phyloP scores from a whole-genome alignment of 2,888 invertebrate species.

The Eudemis profundana region DNA sequence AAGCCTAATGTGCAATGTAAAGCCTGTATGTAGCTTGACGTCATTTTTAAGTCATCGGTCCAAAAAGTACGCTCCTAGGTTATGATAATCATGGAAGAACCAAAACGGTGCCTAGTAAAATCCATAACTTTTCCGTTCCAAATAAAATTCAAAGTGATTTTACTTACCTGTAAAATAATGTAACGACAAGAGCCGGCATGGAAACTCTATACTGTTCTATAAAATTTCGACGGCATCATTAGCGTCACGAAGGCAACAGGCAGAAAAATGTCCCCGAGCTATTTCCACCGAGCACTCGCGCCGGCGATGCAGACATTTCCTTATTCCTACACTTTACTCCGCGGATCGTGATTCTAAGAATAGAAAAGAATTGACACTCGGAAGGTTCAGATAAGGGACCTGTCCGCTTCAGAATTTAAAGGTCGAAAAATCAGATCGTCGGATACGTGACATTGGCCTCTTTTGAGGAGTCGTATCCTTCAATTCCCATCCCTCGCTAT shows the following conservation, averaged over 20 bases:
- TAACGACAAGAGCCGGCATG: not conserved
- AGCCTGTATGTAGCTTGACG: too few relatives aligned
- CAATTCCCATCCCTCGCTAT: conserved; percentile 27
- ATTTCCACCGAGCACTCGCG: conserved; percentile 14
- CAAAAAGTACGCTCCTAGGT: too few relatives aligned
- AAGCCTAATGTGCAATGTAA: too few relatives aligned
- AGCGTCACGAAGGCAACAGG: conserved; percentile 26
- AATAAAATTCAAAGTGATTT: not conserved
- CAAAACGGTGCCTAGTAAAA: too few relatives aligned
- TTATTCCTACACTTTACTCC: conserved; percentile 16
- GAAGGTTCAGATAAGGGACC: conserved; percentile 28
- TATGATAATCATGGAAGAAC: too few relatives aligned
- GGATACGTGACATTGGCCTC: conserved; percentile 30
- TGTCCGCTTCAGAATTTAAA: conserved; percentile 35
- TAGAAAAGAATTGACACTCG: conserved; percentile 42
- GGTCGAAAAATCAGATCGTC: conserved; percentile 32
- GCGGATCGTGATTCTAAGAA: conserved; percentile 32
- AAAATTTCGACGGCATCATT: conserved; percentile 25
- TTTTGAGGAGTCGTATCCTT: conserved; percentile 25
- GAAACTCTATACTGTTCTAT: conserved; percentile 20
- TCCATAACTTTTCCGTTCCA: too few relatives aligned
- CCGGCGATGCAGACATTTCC: conserved; percentile 17
- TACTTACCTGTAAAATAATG: conserved; percentile 10
- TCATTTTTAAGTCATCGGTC: too few relatives aligned
- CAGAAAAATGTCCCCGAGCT: conserved; percentile 30